phyloP scores from a whole-genome alignment of 1,140 invertebrate genomes.

The Drosophila rufa region DNA sequence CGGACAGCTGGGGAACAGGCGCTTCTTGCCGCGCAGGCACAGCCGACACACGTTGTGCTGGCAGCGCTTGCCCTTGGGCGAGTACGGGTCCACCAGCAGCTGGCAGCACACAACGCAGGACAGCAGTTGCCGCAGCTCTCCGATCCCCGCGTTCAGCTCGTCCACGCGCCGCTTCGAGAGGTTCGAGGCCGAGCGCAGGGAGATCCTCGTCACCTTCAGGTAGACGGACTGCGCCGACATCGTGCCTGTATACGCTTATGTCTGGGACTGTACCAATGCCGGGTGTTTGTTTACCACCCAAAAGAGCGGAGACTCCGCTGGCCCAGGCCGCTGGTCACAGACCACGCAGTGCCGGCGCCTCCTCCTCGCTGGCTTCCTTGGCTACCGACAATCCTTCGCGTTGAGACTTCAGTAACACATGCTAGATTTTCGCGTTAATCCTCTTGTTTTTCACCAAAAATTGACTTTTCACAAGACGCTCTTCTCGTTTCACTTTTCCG shows the following conservation, averaged over 20 bases:
- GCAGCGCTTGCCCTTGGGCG: conserved; percentile 91
- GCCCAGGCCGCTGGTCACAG: neutral
- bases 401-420: conserved; percentile 2
- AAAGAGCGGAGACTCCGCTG: conserved; percentile 35
- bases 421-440: conserved; percentile 16
- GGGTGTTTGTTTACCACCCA: conserved; percentile 42
- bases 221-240: conserved; percentile 52
- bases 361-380: neutral
- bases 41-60: conserved; percentile 94
- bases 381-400: conserved; percentile 8
- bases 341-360: neutral
- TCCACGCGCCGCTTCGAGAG: conserved; percentile 89
- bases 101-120: conserved; percentile 95
- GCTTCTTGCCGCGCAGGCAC: conserved; percentile 93
- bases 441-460: conserved; percentile 21
- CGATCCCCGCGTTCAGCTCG: conserved; percentile 93
- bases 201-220: conserved; percentile 42
- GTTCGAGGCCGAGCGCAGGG: conserved; percentile 41
- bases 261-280: conserved; percentile 49
- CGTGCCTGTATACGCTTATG: conserved; percentile 4
- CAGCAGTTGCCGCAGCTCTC: conserved; percentile 93
- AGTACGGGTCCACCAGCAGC: conserved; percentile 92
- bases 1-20: conserved; percentile 92
- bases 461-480: conserved; percentile 16
- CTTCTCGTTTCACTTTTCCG: conserved; percentile 59